A percentile compares a stretch with the other conserved stretches of the same genome.
Conservation (phyloP, 2,797 vertebrate species). For the Orestias chungarensis region DNA sequence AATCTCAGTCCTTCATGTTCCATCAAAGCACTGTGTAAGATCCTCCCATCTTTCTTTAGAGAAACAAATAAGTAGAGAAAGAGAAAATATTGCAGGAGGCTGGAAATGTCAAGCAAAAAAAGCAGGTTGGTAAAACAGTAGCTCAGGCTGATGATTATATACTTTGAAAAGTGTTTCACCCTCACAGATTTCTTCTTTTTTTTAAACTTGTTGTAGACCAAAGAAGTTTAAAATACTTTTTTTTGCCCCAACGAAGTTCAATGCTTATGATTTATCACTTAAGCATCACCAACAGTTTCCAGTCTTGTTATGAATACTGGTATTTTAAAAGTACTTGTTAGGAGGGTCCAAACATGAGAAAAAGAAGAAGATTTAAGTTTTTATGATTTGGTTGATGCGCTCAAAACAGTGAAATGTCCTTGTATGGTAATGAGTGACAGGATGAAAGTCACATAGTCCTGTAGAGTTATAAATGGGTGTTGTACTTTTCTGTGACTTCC, state of each 20-base stretch:
- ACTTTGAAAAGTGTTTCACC: constrained; percentile 7
- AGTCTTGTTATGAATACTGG: background rate
- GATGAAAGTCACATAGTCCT: too few relatives aligned
- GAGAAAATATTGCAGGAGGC: constrained; percentile 23
- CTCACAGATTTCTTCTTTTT: constrained; percentile 2
- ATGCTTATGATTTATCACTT: background rate
- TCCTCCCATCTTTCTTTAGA: constrained; percentile 61
- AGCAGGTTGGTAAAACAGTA: constrained; percentile 24
- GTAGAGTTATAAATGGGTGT: background rate
- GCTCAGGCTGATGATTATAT: constrained; percentile 38
- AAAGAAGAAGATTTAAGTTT: background rate
- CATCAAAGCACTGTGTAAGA: constrained; percentile 34
- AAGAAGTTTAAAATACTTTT: background rate
- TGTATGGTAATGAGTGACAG: background rate
- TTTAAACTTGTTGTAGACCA: background rate
- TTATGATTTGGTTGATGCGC: background rate
- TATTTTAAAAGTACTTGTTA: background rate
- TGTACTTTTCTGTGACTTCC: background rate
- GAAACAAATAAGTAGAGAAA: constrained; percentile 42
- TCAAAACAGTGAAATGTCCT: background rate
- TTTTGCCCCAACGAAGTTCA: background rate
- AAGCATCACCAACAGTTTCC: background rate
- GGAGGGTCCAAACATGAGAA: background rate
- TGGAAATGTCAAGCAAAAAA: constrained; percentile 33
- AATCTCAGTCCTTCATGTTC: constrained; percentile 39